phyloP scores from a whole-genome alignment of 2,113 vertebrate genomes.

The Tupaia chinensis region DNA sequence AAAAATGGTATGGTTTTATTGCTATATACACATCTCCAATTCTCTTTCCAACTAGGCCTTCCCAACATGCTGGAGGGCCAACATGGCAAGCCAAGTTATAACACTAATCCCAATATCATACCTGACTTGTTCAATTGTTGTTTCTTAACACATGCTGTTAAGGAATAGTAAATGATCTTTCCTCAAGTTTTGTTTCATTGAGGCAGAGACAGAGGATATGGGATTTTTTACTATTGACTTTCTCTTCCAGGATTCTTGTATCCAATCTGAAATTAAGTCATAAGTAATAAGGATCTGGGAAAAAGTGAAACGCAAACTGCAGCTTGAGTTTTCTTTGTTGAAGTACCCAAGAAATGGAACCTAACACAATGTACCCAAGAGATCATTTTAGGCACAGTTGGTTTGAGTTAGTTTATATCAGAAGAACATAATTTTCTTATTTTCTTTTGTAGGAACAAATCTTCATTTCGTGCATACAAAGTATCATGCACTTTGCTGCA shows the following conservation, averaged over 20 bases:
- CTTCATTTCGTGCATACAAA: neutral
- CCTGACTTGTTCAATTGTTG: neutral
- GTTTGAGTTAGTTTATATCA: neutral
- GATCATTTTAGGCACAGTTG: neutral
- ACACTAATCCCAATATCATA: neutral
- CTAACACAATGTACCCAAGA: neutral
- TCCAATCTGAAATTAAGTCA: neutral
- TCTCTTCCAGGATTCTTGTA: slow-evolving; percentile 10
- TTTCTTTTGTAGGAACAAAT: neutral
- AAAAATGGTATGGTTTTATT: neutral
- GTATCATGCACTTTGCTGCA: neutral
- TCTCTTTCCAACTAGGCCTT: neutral
- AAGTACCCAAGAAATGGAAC: neutral
- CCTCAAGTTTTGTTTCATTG: neutral
- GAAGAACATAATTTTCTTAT: neutral
- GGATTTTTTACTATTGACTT: neutral
- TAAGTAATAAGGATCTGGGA: neutral
- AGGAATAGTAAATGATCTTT: neutral
- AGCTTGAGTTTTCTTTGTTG: neutral
- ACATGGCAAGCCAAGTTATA: neutral
- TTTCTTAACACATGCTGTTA: neutral
- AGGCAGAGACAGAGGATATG: neutral
- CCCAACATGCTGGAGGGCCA: neutral
- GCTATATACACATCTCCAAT: neutral
- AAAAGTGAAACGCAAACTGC: neutral